Evolutionary conservation across 1,140 invertebrate species (phyloP).

Genomic region (Lordiphosa stackelbergi): DNA sequence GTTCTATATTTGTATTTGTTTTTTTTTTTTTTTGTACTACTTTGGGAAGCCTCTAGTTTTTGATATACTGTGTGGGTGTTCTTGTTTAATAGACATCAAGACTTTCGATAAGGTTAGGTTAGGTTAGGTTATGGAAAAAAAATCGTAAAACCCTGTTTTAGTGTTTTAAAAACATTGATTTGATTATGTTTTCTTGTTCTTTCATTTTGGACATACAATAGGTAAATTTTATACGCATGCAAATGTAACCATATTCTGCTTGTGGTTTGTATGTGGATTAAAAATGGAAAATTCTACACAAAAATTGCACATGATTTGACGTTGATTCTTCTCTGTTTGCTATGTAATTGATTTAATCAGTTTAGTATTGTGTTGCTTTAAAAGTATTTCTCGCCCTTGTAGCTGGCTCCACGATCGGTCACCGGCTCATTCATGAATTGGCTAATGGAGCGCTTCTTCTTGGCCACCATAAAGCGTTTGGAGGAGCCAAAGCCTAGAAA

Average conservation of each 20-base stretch:
- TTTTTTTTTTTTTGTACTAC: conserved; percentile 58
- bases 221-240: conserved; percentile 24
- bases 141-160: conserved; percentile 44
- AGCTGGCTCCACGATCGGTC: conserved; percentile 53
- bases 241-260: conserved; percentile 45
- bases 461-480: conserved; percentile 74
- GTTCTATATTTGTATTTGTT: conserved; percentile 11
- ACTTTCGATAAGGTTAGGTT: conserved; percentile 44
- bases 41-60: conserved; percentile 69
- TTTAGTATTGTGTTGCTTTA: conserved; percentile 36
- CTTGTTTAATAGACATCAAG: conserved; percentile 42
- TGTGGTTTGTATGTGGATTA: conserved; percentile 3
- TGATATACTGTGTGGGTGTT: conserved; percentile 16
- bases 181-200: conserved; percentile 56
- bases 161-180: conserved; percentile 53
- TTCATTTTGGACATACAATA: conserved; percentile 36
- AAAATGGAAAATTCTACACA: conserved; percentile 49
- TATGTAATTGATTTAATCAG: conserved; percentile 11
- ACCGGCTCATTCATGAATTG: conserved; percentile 56
- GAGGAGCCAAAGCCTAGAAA: conserved; percentile 52
- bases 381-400: conserved; percentile 65
- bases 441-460: conserved; percentile 72
- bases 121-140: conserved; percentile 34
- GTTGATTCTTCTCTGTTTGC: conserved; percentile 17
- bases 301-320: conserved; percentile 61